A percentile compares a stretch with the other conserved stretches of the same genome.
Evolutionary conservation across 2,888 invertebrate genomes (phyloP).

Genomic region (Oligia latruncula): DNA sequence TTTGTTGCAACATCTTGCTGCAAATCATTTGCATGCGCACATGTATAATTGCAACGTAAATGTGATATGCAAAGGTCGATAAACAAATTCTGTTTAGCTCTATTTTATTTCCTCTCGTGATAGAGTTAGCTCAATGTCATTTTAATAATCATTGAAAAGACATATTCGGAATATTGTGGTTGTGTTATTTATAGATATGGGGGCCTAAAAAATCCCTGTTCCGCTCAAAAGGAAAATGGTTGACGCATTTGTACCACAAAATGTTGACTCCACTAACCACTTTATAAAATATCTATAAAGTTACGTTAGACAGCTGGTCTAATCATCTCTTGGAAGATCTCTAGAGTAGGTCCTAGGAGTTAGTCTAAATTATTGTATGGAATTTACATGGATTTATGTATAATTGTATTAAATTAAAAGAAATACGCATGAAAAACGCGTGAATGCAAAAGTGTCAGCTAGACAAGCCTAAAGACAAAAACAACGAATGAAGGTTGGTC

Average conservation of each 20-base stretch:
- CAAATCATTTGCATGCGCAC: slow-evolving; percentile 23
- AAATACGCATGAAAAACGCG: slow-evolving; percentile 15
- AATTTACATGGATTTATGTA: neutral
- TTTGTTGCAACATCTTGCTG: slow-evolving; percentile 62
- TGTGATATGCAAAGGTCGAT: neutral
- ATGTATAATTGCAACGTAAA: neutral
- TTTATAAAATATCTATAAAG: neutral
- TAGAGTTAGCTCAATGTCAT: neutral
- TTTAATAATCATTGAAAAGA: neutral
- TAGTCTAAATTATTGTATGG: neutral
- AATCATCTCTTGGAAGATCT: slow-evolving; percentile 7
- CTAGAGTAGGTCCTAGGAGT: neutral
- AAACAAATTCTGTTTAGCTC: neutral
- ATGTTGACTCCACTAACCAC: neutral
- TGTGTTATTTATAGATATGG: neutral
- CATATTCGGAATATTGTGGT: neutral
- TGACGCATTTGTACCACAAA: neutral
- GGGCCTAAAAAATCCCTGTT: too few relatives aligned
- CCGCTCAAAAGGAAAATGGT: neutral
- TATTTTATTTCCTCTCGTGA: neutral
- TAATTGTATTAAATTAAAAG: slow-evolving; percentile 8
- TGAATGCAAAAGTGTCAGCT: slow-evolving; percentile 40
- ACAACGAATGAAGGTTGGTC: slow-evolving; percentile 70
- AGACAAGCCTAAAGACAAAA: slow-evolving; percentile 58
- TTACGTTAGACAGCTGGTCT: neutral